Evolutionary conservation across 1,140 invertebrate species (phyloP), one percentile per base, ranked within the genome.

Genomic region (Rhagoletis zephyria): DNA sequence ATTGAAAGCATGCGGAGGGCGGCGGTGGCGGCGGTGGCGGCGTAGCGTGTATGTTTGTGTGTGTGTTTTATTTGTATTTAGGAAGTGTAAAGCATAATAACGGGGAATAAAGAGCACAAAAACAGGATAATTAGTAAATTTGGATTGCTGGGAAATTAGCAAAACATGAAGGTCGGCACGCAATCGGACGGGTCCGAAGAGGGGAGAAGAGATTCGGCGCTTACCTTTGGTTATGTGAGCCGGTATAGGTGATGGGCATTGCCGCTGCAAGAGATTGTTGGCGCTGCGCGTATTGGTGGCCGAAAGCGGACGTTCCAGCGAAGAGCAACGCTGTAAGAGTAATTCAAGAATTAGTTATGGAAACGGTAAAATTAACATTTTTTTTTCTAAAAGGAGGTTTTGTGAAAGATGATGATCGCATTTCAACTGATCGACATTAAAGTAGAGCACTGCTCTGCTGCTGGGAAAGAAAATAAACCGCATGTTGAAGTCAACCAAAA

Each of bases 191-290:
- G 67, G 16, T 65, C 5, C 16, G 16, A 40, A n/a, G 7, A 85
- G 51, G 45, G 16, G 30, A n/a, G 59, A 2, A 81, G 3, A 51
- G 74, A 81, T 30, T 30, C 30, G 30, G 30, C 30, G n/a, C 88
- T 89, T 92, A 96, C 95, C 95, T 95, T 96, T 96, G 88, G 95
- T 95, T 88, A 96, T 94, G 93, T 96, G 96, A 88, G 95, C 95
- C 65, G 96, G 96, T 88, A 96, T 93, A 19, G 96, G 95, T 19
- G 96, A 95, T 7, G 95, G 95, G 85, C 94, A 94, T 90, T 94
- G 94, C 48, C 93, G 95, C 94, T 90, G 94, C 92, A 90, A 95
- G 93, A 92, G 93, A 92, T 90, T 95, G 93, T 87, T 91, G 74
- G 93, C 93, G 87, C 87, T 94, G 93, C 94, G 95, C 90, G 93